Percentiles rank a stretch among this genome's conserved stretches.
Conservation (phyloP, 2,797 vertebrate species). For the Neosalanx taihuensis region DNA sequence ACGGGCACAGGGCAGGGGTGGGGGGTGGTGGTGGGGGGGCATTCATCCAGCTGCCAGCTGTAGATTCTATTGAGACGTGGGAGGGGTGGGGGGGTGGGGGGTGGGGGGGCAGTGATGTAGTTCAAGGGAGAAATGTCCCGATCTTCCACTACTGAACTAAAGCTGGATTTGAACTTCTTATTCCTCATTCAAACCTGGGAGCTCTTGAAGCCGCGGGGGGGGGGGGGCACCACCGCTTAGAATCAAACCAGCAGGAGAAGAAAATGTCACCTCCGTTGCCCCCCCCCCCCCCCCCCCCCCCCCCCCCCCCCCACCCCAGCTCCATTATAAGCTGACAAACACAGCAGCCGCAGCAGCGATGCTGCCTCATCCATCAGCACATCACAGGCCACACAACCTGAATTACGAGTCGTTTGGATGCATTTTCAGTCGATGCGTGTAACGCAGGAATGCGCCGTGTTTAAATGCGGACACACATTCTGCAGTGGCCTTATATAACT, state of each 20-base stretch:
- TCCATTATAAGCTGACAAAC: constrained; percentile 23
- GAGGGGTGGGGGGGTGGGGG: constrained; percentile 24
- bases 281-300: constrained; percentile 38
- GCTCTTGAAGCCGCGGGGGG: constrained; percentile 58
- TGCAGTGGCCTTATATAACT: constrained; percentile 10
- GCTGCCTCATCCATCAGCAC: constrained; percentile 34
- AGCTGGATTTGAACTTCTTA: constrained; percentile 68
- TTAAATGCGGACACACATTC: constrained; percentile 34
- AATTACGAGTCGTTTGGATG: constrained; percentile 4
- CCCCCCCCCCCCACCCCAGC: constrained; percentile 21
- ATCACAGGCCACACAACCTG: neutral
- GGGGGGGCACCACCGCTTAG: constrained; percentile 25
- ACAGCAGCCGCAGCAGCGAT: constrained; percentile 33
- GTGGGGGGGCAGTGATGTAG: constrained; percentile 59
- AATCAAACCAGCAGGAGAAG: constrained; percentile 45
- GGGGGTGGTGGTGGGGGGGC: no score
- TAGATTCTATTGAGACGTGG: constrained; percentile 50
- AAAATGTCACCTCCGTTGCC: constrained; percentile 56
- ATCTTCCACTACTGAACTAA: constrained; percentile 63
- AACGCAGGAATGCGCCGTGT: constrained; percentile 20
- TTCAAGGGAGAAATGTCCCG: constrained; percentile 63
- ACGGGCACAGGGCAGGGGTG: constrained; percentile 31
- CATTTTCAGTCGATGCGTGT: constrained; percentile 5
- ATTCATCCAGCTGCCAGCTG: constrained; percentile 57
- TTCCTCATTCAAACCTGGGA: constrained; percentile 64